Evolutionary conservation across 2,797 vertebrate species (phyloP).

Genomic region (Neopelma chrysocephalum): DNA sequence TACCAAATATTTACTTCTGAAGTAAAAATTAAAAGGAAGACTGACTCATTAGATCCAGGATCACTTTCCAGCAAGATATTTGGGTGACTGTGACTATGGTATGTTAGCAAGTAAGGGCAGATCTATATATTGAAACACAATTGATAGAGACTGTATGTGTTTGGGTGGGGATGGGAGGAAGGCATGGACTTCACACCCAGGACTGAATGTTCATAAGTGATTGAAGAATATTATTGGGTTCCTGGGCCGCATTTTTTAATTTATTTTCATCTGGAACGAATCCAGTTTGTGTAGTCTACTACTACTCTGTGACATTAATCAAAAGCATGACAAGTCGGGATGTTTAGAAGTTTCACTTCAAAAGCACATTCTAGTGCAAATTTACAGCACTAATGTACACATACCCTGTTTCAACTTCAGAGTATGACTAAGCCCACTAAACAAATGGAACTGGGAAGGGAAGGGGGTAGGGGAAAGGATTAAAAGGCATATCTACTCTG

Average conservation of each 20-base stretch:
- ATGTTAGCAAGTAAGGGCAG: not conserved
- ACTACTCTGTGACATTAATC: not conserved
- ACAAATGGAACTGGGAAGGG: not conserved
- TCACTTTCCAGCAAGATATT: not conserved
- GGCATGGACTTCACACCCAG: not conserved
- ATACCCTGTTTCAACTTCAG: not conserved
- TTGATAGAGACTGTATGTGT: rapidly evolving
- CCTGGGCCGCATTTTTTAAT: not conserved
- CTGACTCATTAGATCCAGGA: not conserved
- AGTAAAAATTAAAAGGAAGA: not conserved
- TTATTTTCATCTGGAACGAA: not conserved
- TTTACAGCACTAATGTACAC: not conserved
- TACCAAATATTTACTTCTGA: not conserved
- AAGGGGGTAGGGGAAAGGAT: rapidly evolving
- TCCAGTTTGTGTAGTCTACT: not conserved
- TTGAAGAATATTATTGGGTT: not conserved
- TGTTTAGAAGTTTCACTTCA: not conserved
- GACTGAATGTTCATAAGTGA: not conserved
- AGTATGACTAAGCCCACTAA: not conserved
- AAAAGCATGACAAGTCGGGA: not conserved
- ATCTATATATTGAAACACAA: not conserved
- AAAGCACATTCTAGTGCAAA: not conserved
- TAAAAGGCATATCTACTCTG: not conserved
- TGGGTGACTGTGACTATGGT: not conserved
- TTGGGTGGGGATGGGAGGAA: not conserved